Percentiles rank a stretch among this genome's conserved stretches.
phyloP scores from a whole-genome alignment of 1,140 invertebrate species.

The Phymastichus coffea region DNA sequence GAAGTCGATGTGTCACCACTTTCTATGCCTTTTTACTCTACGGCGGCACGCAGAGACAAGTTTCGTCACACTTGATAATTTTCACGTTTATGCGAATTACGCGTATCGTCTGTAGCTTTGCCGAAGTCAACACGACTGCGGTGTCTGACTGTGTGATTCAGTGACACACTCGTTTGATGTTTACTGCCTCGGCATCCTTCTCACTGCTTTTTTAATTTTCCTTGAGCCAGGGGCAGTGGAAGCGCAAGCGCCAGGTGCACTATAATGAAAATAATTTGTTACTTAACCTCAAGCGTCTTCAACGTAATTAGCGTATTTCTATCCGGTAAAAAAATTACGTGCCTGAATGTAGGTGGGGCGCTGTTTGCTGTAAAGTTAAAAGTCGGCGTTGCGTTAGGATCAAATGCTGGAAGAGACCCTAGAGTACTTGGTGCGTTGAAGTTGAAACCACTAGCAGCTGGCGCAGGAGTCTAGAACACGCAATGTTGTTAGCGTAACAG shows the following conservation, averaged over 20 bases:
- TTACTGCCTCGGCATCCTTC: slow-evolving; percentile 44
- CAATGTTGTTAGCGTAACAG: too few relatives aligned
- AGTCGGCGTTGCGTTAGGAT: slow-evolving; percentile 48
- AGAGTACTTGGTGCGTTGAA: slow-evolving; percentile 43
- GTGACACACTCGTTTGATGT: too few relatives aligned
- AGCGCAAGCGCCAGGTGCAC: neutral
- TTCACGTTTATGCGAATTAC: slow-evolving; percentile 4
- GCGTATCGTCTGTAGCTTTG: neutral
- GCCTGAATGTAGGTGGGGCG: slow-evolving; percentile 48
- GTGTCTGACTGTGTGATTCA: too few relatives aligned
- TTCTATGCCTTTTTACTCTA: slow-evolving; percentile 12
- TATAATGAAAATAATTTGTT: neutral
- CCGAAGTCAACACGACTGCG: neutral
- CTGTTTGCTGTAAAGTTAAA: slow-evolving; percentile 54
- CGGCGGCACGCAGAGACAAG: neutral
- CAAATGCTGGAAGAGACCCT: slow-evolving; percentile 37
- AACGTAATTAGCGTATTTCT: neutral
- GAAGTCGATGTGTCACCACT: neutral
- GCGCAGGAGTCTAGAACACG: slow-evolving; percentile 32
- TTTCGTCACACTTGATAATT: slow-evolving; percentile 3
- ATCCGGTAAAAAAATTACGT: slow-evolving; percentile 30
- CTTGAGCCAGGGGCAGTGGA: too few relatives aligned
- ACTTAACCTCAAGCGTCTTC: neutral
- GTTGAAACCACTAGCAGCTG: slow-evolving; percentile 42
- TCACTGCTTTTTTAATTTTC: slow-evolving; percentile 52